Conservation (phyloP, 2,797 vertebrate genomes). For the Neosilurus mollespiculum region DNA sequence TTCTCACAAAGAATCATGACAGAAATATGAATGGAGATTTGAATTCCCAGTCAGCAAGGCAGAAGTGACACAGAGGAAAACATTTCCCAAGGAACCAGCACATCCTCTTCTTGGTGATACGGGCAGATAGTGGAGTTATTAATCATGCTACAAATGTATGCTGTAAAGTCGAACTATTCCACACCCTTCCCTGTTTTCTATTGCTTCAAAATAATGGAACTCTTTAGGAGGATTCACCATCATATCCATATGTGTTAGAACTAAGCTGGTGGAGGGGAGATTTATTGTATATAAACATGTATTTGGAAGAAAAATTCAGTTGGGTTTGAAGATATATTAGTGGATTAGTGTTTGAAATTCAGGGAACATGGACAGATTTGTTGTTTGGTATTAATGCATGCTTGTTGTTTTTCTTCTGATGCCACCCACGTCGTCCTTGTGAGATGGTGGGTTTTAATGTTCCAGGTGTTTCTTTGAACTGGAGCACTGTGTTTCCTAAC, state of each 20-base stretch:
- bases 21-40: not conserved
- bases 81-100: not conserved
- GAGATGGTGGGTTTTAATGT: slow-evolving; percentile 20
- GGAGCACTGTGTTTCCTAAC: slow-evolving; percentile 18
- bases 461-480: slow-evolving; percentile 57
- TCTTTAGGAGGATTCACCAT: not conserved
- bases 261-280: no score
- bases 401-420: slow-evolving; percentile 28
- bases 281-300: not conserved
- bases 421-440: slow-evolving; percentile 10
- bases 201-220: not conserved
- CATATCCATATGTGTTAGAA: not conserved
- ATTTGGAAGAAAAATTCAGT: not conserved
- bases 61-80: not conserved
- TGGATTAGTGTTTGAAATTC: not conserved
- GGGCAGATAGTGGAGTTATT: not conserved
- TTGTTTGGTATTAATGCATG: slow-evolving; percentile 18
- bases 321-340: not conserved
- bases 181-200: not conserved
- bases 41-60: not conserved
- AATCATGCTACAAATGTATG: not conserved
- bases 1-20: not conserved
- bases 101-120: not conserved
- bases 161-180: not conserved
- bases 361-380: not conserved